Evolutionary conservation across 1,140 invertebrate species (phyloP).

Genomic region (Leguminivora glycinivorella): DNA sequence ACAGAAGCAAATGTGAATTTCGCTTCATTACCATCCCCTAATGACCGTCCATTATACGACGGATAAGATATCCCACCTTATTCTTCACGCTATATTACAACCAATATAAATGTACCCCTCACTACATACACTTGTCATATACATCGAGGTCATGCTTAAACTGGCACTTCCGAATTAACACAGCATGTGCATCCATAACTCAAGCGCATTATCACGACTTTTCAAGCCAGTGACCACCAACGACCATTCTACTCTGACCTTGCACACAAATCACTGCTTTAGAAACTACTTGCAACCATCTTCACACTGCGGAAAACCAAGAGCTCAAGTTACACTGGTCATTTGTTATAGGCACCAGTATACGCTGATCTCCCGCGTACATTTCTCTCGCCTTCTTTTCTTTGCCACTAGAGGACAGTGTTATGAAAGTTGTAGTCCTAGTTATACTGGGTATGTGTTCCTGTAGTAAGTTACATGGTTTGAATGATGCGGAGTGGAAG

Average conservation of each 20-base stretch:
- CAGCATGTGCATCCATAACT: conserved; percentile 5
- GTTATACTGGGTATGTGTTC: not conserved
- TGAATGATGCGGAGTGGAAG: conserved; percentile 23
- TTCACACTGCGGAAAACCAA: not conserved
- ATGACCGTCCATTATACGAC: conserved; percentile 7
- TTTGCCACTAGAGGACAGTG: not conserved
- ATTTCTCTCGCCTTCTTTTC: not conserved
- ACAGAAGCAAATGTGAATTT: conserved; percentile 7
- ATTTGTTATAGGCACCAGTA: not conserved
- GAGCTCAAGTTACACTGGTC: not conserved
- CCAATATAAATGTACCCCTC: not conserved
- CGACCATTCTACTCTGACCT: conserved; percentile 7
- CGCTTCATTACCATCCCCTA: conserved; percentile 13
- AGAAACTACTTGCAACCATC: not conserved
- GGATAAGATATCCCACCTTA: conserved; percentile 21
- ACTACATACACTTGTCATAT: not conserved
- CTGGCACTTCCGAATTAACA: not conserved
- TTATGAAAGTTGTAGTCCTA: not conserved
- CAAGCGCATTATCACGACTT: conserved; percentile 27
- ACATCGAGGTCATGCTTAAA: not conserved
- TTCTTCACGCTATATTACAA: not conserved
- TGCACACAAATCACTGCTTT: not conserved
- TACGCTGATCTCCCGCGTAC: not conserved
- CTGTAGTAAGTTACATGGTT: conserved; percentile 15
- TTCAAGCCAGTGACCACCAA: conserved; percentile 19